phyloP scores from a whole-genome alignment of 1,140 invertebrate species.

The Notospermus geniculatus region DNA sequence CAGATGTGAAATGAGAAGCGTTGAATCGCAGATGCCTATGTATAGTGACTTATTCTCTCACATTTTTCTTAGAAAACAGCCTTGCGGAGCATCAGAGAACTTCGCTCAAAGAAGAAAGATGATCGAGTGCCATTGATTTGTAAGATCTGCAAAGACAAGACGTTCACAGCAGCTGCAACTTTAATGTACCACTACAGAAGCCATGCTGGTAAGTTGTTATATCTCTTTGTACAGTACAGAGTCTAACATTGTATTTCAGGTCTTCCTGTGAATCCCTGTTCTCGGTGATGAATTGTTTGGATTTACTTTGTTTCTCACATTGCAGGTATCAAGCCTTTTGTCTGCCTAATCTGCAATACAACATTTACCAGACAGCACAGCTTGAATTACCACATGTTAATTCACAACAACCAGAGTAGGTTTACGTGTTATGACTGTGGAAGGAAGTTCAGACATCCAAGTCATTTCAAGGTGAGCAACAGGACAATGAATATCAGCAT shows the following conservation, averaged over 20 bases:
- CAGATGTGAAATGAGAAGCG: too few relatives aligned
- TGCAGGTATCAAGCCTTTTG: slow-evolving; percentile 66
- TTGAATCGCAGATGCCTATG: too few relatives aligned
- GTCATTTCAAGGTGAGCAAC: slow-evolving; percentile 62
- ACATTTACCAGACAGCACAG: slow-evolving; percentile 69
- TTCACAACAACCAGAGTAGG: slow-evolving; percentile 66
- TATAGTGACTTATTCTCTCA: background rate
- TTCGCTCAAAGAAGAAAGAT: slow-evolving; percentile 48
- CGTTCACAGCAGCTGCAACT: slow-evolving; percentile 67
- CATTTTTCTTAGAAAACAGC: slow-evolving; percentile 45
- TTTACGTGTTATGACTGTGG: slow-evolving; percentile 67
- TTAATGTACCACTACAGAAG: slow-evolving; percentile 68
- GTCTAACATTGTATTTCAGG: too few relatives aligned
- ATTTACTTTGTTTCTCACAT: slow-evolving; percentile 21
- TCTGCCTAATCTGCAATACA: slow-evolving; percentile 64
- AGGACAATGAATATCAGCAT: background rate
- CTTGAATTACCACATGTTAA: slow-evolving; percentile 69
- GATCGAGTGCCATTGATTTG: slow-evolving; percentile 59
- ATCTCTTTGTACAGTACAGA: too few relatives aligned
- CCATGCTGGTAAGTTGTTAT: slow-evolving; percentile 60
- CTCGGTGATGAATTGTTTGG: background rate
- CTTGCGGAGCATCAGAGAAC: slow-evolving; percentile 51
- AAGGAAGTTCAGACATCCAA: slow-evolving; percentile 67
- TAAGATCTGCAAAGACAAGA: slow-evolving; percentile 65
- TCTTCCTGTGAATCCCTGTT: too few relatives aligned